phyloP scores from a whole-genome alignment of 2,113 vertebrate species.

The Spea multiplicata region DNA sequence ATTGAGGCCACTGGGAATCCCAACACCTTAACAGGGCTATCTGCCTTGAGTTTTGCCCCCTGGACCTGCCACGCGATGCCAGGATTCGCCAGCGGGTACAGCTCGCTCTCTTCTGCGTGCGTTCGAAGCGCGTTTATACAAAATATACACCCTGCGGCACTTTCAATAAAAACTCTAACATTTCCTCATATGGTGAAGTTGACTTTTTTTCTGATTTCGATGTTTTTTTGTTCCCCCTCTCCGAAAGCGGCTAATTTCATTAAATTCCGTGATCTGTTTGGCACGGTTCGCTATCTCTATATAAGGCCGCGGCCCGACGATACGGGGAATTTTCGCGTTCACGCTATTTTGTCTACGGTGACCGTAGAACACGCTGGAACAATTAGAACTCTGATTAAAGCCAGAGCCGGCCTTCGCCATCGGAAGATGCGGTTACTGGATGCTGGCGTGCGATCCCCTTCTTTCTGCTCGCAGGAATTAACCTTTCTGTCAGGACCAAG shows the following conservation, averaged over 20 bases:
- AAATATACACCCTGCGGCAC: neutral
- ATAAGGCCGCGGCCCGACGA: neutral
- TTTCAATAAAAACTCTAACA: neutral
- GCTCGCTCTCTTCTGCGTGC: no score
- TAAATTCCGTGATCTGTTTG: neutral
- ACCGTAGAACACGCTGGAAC: neutral
- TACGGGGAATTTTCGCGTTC: neutral
- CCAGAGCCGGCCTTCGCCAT: neutral
- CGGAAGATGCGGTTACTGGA: neutral
- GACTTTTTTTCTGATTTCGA: neutral
- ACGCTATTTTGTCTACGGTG: constrained; percentile 23
- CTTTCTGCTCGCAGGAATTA: neutral
- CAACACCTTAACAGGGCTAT: no score
- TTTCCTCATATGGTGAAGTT: neutral
- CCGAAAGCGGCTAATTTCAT: constrained; percentile 16
- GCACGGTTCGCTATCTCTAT: constrained; percentile 7
- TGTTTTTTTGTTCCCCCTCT: neutral
- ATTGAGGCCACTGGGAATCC: no score
- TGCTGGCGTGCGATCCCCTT: neutral
- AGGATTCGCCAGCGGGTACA: no score
- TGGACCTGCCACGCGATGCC: no score
- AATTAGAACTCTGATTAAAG: neutral
- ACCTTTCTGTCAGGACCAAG: neutral
- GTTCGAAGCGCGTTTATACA: no score
- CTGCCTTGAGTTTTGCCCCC: no score